Evolutionary conservation across 2,888 invertebrate genomes (phyloP).

Genomic region (Aleiodes testaceus): DNA sequence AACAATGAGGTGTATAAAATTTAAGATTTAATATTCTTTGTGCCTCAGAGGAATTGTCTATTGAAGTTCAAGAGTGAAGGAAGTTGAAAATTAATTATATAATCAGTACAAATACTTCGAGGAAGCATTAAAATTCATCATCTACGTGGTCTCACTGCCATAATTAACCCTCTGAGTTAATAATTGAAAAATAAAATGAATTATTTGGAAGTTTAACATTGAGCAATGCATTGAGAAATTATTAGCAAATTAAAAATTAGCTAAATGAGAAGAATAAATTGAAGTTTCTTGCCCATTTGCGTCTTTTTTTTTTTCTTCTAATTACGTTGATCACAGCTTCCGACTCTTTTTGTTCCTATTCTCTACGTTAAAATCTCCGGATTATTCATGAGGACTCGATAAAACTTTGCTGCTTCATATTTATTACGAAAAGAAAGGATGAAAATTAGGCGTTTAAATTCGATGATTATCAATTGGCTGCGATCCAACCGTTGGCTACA

Average conservation of each 20-base stretch:
- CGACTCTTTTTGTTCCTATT: background rate
- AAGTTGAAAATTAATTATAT: background rate
- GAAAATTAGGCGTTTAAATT: conserved; percentile 46
- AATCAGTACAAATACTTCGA: conserved; percentile 5
- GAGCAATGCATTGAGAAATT: conserved; percentile 25
- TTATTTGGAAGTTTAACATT: conserved; percentile 33
- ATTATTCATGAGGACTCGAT: background rate
- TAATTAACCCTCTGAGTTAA: background rate
- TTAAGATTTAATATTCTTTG: background rate
- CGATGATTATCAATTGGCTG: conserved; percentile 64
- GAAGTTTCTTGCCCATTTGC: background rate
- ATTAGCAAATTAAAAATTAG: background rate
- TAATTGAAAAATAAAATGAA: conserved; percentile 5
- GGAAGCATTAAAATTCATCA: conserved; percentile 10
- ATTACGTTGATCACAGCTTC: conserved; percentile 21
- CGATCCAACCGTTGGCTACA: conserved; percentile 76
- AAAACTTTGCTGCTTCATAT: background rate
- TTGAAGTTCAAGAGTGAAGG: background rate
- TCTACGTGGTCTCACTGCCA: background rate
- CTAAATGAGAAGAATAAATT: background rate
- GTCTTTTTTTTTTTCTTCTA: conserved; percentile 3
- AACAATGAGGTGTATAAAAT: background rate
- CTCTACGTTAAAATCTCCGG: background rate
- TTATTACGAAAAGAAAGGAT: conserved; percentile 35
- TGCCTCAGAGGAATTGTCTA: background rate